phyloP scores from a whole-genome alignment of 2,797 vertebrate genomes.

The Eupleurogrammus muticus region DNA sequence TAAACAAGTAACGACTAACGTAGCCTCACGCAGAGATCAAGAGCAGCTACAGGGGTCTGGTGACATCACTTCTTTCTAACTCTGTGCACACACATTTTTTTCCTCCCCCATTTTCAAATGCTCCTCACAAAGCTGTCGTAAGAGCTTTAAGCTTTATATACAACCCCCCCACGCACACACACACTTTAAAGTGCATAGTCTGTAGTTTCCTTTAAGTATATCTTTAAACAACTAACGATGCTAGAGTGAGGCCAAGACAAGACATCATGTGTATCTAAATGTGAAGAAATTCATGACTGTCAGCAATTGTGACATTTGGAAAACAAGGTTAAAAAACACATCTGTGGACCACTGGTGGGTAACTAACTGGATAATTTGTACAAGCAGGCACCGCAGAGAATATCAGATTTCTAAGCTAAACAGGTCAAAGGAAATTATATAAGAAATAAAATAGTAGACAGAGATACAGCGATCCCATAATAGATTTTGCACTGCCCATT shows the following conservation, averaged over 20 bases:
- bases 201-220: neutral
- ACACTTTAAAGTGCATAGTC: too few relatives aligned
- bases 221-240: neutral
- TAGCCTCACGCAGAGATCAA: too few relatives aligned
- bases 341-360: too few relatives aligned
- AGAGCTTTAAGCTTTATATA: neutral
- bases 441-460: neutral
- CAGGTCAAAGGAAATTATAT: neutral
- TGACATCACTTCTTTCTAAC: too few relatives aligned
- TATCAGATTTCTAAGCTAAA: constrained; percentile 4
- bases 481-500: neutral
- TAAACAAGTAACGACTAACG: too few relatives aligned
- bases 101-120: neutral
- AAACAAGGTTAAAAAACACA: neutral
- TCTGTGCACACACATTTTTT: too few relatives aligned
- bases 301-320: neutral
- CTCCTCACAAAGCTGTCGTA: neutral
- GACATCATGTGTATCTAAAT: neutral
- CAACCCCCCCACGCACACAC: neutral
- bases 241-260: neutral
- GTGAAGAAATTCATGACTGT: neutral
- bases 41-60: too few relatives aligned
- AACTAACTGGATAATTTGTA: neutral
- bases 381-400: neutral
- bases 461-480: neutral